A percentile compares a stretch with the other conserved stretches of the same genome.
These are phyloP conservation scores for Ormyrus thymus DNA, from an alignment of 2,888 invertebrate species.

Conservation along the genomic window DNA sequence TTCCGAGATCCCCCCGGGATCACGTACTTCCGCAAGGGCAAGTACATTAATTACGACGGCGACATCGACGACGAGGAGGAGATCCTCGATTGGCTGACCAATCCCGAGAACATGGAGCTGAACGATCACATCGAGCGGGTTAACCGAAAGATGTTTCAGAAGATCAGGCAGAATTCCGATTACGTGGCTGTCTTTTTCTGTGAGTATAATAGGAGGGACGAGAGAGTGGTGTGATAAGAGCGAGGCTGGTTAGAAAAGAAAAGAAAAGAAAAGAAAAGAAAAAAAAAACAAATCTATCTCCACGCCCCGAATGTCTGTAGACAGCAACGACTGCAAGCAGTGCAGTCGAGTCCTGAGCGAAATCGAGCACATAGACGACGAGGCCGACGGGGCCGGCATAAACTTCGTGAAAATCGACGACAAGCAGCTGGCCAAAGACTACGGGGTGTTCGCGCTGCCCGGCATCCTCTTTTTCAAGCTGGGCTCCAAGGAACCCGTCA, in stretches of 20 bases:
- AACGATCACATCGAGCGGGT: slow-evolving; percentile 95
- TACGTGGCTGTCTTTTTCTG: slow-evolving; percentile 95
- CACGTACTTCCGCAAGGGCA: slow-evolving; percentile 92
- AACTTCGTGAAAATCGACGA: slow-evolving; percentile 96
- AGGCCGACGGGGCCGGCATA: slow-evolving; percentile 91
- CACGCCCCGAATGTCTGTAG: slow-evolving; percentile 77
- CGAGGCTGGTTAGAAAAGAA: too few relatives aligned
- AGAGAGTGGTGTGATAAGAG: not conserved
- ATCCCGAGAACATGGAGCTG: slow-evolving; percentile 95
- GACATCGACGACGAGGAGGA: slow-evolving; percentile 94
- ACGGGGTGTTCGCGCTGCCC: slow-evolving; percentile 92
- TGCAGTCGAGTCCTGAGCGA: slow-evolving; percentile 91
- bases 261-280: too few relatives aligned
- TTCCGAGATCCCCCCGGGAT: slow-evolving; percentile 92
- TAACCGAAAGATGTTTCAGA: slow-evolving; percentile 94
- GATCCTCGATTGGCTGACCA: slow-evolving; percentile 92
- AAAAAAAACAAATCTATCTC: not conserved
- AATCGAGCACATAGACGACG: slow-evolving; percentile 95
- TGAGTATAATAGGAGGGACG: slow-evolving; percentile 77
- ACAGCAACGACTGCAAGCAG: slow-evolving; percentile 96
- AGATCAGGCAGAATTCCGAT: slow-evolving; percentile 90
- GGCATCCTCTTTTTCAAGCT: slow-evolving; percentile 93
- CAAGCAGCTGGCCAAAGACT: slow-evolving; percentile 89
- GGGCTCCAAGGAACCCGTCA: slow-evolving; percentile 91
- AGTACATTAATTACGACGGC: slow-evolving; percentile 93